Evolutionary conservation across 1,140 invertebrate genomes (phyloP).

Genomic region (Orchesella cincta): DNA sequence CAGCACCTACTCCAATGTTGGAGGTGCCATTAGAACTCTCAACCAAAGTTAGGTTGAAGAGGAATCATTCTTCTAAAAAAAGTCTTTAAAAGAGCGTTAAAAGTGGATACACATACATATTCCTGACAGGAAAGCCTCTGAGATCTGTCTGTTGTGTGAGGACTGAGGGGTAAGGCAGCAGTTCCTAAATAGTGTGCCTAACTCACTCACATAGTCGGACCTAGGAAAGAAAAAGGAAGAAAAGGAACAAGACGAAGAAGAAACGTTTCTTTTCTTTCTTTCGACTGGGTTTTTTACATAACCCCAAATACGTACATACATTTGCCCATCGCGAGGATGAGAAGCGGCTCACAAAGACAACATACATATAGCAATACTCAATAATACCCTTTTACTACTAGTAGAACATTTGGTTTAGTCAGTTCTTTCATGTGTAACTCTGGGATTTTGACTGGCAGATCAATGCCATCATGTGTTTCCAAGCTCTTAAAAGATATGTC

Average conservation of each 20-base stretch:
- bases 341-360: neutral
- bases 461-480: conserved; percentile 16
- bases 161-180: too few species aligned
- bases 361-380: neutral
- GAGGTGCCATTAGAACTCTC: too few species aligned
- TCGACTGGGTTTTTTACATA: neutral
- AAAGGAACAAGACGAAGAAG: neutral
- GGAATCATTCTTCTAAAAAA: neutral
- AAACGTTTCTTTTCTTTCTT: neutral
- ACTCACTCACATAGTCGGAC: neutral
- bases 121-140: neutral
- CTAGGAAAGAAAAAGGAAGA: neutral
- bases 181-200: neutral
- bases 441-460: conserved; percentile 22
- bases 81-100: neutral
- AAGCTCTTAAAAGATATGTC: neutral
- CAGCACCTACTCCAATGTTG: too few species aligned
- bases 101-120: neutral
- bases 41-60: neutral
- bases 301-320: neutral
- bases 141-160: neutral
- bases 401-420: conserved; percentile 2
- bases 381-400: neutral
- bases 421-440: conserved; percentile 5
- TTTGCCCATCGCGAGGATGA: neutral